These are phyloP conservation scores for Halichoerus grypus DNA, from an alignment of 2,113 vertebrate species.

Conservation along the genomic window DNA sequence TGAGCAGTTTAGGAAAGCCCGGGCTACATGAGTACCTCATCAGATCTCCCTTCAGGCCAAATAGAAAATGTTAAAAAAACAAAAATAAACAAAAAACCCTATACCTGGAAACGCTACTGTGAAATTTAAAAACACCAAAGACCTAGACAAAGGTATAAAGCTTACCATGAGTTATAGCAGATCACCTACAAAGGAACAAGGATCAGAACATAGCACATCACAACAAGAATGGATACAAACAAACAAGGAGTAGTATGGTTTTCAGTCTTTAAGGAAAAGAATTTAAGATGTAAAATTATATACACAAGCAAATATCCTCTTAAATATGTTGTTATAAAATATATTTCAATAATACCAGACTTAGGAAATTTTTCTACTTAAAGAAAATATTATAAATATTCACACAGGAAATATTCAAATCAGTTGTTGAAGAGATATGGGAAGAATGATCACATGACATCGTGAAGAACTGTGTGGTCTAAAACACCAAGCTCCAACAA, in stretches of 20 bases:
- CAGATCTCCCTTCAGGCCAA: background rate
- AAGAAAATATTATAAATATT: background rate
- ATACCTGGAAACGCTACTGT: background rate
- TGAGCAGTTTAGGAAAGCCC: background rate
- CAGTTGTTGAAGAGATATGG: background rate
- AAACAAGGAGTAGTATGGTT: background rate
- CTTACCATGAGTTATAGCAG: background rate
- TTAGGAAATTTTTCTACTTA: background rate
- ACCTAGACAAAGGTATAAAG: background rate
- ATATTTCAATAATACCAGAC: background rate
- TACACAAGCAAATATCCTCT: background rate
- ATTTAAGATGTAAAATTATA: background rate
- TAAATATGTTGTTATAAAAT: background rate
- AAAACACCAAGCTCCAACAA: background rate
- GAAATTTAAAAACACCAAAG: background rate
- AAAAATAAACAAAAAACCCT: background rate
- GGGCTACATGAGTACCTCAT: rapidly evolving
- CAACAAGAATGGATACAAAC: background rate
- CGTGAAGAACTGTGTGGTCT: background rate
- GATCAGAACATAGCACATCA: background rate
- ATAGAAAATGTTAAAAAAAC: too few species aligned
- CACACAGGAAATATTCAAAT: background rate
- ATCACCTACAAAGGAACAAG: background rate
- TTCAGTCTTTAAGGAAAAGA: background rate
- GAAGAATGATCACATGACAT: background rate